These are phyloP conservation scores for Halcyon senegalensis DNA, from an alignment of 2,113 vertebrate species.

Conservation along the genomic window DNA sequence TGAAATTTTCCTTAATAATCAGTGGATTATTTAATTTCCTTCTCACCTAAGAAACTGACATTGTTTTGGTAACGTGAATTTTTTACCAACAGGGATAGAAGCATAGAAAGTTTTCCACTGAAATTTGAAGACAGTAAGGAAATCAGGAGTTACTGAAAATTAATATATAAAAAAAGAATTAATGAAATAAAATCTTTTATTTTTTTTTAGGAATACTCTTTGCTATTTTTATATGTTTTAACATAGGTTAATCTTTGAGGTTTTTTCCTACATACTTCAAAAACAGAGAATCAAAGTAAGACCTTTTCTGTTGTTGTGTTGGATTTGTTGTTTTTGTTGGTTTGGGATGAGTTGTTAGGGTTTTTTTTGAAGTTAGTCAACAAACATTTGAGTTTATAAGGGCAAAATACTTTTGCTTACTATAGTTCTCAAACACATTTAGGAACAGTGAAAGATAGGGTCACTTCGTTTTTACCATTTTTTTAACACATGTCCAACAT, in stretches of 20 bases:
- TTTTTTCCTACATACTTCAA: background rate
- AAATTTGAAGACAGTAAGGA: background rate
- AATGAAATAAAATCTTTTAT: fast-evolving
- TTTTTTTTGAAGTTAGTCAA: background rate
- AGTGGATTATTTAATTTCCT: background rate
- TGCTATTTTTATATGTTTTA: background rate
- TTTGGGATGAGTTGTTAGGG: background rate
- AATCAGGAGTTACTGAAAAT: background rate
- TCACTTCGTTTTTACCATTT: background rate
- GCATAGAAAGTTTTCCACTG: background rate
- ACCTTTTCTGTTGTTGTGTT: background rate
- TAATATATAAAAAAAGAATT: fast-evolving
- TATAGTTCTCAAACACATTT: background rate
- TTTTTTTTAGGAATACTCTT: background rate
- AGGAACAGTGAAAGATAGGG: background rate
- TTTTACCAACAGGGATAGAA: background rate
- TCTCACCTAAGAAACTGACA: background rate
- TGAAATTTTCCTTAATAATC: background rate
- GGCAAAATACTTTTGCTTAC: background rate
- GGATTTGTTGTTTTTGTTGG: background rate
- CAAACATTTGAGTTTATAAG: background rate
- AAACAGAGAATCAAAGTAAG: background rate
- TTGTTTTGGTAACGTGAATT: background rate
- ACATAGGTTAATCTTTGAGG: background rate
- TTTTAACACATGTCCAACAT: background rate